Percentiles rank a stretch among this genome's conserved stretches.
phyloP scores from a whole-genome alignment of 1,140 invertebrate genomes.

The Drosophila nikananu region DNA sequence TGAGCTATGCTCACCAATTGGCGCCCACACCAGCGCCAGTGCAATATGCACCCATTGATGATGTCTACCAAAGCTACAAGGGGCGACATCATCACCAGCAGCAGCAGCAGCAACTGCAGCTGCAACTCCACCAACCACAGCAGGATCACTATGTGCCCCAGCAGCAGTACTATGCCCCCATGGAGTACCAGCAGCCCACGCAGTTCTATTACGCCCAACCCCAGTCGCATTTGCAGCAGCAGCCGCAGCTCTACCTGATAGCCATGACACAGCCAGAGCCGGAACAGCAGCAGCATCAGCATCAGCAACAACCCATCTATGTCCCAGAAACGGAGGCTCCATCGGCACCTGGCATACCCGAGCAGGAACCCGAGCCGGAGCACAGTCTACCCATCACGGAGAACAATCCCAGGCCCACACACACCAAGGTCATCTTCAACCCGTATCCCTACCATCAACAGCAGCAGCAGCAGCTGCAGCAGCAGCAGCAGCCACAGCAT shows the following conservation, averaged over 20 bases:
- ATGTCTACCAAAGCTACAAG: slow-evolving; percentile 81
- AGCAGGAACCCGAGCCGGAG: slow-evolving; percentile 24
- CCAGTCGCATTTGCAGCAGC: slow-evolving; percentile 58
- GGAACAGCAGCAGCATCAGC: slow-evolving; percentile 33
- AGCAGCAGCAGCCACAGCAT: slow-evolving; percentile 33
- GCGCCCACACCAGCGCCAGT: slow-evolving; percentile 58
- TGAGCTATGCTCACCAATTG: slow-evolving; percentile 66
- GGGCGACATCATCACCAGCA: slow-evolving; percentile 63
- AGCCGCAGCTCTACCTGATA: slow-evolving; percentile 74
- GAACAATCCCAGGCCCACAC: slow-evolving; percentile 78
- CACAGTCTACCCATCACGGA: slow-evolving; percentile 68
- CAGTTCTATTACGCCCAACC: slow-evolving; percentile 72
- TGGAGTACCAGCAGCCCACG: slow-evolving; percentile 39
- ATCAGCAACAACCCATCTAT: slow-evolving; percentile 66
- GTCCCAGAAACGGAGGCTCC: slow-evolving; percentile 67
- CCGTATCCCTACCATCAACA: slow-evolving; percentile 61
- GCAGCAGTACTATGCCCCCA: slow-evolving; percentile 66
- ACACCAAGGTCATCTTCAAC: slow-evolving; percentile 83
- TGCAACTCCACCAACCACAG: slow-evolving; percentile 49
- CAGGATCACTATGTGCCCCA: slow-evolving; percentile 47
- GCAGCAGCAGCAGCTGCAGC: slow-evolving; percentile 44
- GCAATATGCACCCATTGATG: slow-evolving; percentile 74
- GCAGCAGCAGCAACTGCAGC: slow-evolving; percentile 46
- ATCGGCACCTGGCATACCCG: slow-evolving; percentile 13
- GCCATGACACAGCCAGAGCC: slow-evolving; percentile 66